Evolutionary conservation across 2,113 vertebrate species (phyloP).

Genomic region (Athene noctua): DNA sequence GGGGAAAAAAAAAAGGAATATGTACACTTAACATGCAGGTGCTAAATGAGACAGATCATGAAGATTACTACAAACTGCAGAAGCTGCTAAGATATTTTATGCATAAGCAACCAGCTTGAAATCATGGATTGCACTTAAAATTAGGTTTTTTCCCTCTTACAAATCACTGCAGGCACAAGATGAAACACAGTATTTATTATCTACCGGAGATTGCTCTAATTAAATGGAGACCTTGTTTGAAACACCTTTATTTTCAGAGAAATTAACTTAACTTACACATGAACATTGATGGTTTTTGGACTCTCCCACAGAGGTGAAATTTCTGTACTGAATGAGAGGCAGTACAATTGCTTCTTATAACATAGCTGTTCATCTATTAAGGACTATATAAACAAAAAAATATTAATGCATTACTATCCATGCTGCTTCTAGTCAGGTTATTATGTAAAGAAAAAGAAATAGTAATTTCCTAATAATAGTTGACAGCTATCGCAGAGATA

Average conservation of each 20-base stretch:
- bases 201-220: background rate
- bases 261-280: conserved; percentile 67
- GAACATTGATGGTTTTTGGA: conserved; percentile 41
- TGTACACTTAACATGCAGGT: background rate
- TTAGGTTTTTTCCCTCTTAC: background rate
- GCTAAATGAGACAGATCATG: background rate
- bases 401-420: background rate
- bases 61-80: background rate
- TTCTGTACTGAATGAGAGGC: conserved; percentile 71
- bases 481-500: background rate
- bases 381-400: conserved; percentile 65
- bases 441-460: background rate
- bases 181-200: background rate
- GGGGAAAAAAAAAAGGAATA: background rate
- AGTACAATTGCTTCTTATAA: conserved; percentile 74
- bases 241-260: background rate
- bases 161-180: background rate
- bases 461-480: background rate
- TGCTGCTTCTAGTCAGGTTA: background rate
- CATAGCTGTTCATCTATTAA: conserved; percentile 81
- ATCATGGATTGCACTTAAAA: background rate
- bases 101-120: background rate
- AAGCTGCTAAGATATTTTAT: background rate
- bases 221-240: background rate
- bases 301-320: conserved; percentile 70